phyloP scores from a whole-genome alignment of 2,113 vertebrate genomes.

The Etheostoma cragini region DNA sequence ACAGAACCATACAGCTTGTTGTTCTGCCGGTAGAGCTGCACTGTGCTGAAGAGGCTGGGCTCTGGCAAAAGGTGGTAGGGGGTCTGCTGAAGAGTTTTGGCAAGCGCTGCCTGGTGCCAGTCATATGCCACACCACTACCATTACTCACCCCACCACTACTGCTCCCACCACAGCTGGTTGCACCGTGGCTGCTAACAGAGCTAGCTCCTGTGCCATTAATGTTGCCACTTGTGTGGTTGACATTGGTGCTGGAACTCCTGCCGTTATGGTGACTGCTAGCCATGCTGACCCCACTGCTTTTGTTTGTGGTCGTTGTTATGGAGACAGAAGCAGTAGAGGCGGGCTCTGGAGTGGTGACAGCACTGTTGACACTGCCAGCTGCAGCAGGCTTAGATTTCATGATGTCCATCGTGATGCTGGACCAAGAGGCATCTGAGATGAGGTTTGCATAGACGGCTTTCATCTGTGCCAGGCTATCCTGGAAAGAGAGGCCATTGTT shows the following conservation, averaged over 20 bases:
- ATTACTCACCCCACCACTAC: slow-evolving; percentile 73
- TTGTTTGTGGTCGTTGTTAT: slow-evolving; percentile 72
- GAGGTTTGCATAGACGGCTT: slow-evolving; percentile 99
- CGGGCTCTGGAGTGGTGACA: slow-evolving; percentile 70
- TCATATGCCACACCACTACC: slow-evolving; percentile 92
- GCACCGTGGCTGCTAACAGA: slow-evolving; percentile 78
- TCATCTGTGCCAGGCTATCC: slow-evolving; percentile 99
- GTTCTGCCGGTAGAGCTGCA: slow-evolving; percentile 98
- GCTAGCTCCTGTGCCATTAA: slow-evolving; percentile 76
- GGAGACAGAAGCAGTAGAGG: slow-evolving; percentile 75
- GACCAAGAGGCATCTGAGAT: slow-evolving; percentile 99
- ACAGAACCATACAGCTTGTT: slow-evolving; percentile 98
- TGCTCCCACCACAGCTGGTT: slow-evolving; percentile 84
- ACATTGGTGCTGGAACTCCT: slow-evolving; percentile 83
- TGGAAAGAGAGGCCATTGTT: slow-evolving; percentile 90
- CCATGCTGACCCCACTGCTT: slow-evolving; percentile 75
- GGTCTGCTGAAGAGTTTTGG: slow-evolving; percentile 97
- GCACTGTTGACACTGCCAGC: slow-evolving; percentile 71
- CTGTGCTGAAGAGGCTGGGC: slow-evolving; percentile 99
- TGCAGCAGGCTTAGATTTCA: slow-evolving; percentile 88
- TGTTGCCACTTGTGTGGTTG: slow-evolving; percentile 78
- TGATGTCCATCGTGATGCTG: slow-evolving; percentile 94
- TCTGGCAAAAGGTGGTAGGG: slow-evolving; percentile 96
- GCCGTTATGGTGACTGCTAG: slow-evolving; percentile 82
- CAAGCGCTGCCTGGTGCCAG: slow-evolving; percentile 98